Conservation (phyloP, 2,113 vertebrate species). For the Microtus richardsoni region DNA sequence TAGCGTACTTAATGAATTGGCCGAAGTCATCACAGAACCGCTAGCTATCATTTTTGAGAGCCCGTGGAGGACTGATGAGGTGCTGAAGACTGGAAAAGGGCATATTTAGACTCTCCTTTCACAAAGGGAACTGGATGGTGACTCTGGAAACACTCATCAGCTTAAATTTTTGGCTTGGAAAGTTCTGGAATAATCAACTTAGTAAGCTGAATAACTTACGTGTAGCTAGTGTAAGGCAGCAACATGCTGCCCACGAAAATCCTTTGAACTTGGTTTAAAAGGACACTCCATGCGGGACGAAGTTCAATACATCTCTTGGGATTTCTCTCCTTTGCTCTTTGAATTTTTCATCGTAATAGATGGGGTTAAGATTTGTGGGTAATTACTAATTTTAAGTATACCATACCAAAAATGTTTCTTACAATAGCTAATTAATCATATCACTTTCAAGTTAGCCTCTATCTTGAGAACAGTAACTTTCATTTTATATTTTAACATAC, state of each 20-base stretch:
- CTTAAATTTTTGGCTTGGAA: constrained; percentile 79
- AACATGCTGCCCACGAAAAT: neutral
- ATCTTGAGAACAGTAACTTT: constrained; percentile 16
- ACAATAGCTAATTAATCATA: neutral
- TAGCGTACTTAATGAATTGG: constrained; percentile 66
- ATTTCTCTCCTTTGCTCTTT: neutral
- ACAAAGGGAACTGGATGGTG: constrained; percentile 67
- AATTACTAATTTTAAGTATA: constrained; percentile 46
- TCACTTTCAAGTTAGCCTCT: constrained; percentile 46
- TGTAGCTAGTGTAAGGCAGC: constrained; percentile 50
- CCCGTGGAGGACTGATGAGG: constrained; percentile 69
- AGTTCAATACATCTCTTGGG: neutral
- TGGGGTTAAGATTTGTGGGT: constrained; percentile 36
- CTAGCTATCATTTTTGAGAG: constrained; percentile 68
- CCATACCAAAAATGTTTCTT: constrained; percentile 12
- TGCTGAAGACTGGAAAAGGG: constrained; percentile 70
- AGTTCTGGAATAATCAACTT: constrained; percentile 77
- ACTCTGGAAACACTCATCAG: constrained; percentile 72
- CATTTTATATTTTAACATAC: constrained; percentile 45
- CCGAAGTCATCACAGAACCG: constrained; percentile 59
- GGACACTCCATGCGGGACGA: neutral
- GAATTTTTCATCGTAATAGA: constrained; percentile 23
- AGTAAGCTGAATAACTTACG: constrained; percentile 62
- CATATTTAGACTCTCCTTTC: constrained; percentile 63
- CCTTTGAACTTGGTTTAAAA: neutral